phyloP scores from a whole-genome alignment of 1,140 invertebrate genomes.

The Diprion similis region DNA sequence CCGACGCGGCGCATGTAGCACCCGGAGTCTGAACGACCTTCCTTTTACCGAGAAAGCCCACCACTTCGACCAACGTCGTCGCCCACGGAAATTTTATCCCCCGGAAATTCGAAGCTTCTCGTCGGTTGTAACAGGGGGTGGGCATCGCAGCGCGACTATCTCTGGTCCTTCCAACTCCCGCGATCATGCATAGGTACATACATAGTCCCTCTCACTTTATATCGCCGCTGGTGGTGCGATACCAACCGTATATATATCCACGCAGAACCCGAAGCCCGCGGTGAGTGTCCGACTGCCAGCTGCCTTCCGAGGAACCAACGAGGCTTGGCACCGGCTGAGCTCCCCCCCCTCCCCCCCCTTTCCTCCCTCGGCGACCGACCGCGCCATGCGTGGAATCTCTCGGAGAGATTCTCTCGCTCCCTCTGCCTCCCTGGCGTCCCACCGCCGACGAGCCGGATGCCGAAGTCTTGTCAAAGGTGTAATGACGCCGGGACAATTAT shows the following conservation, averaged over 20 bases:
- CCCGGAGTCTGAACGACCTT: no score
- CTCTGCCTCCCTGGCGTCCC: conserved; percentile 17
- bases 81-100: no score
- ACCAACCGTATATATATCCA: background rate
- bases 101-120: no score
- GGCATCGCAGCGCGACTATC: background rate
- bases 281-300: conserved; percentile 54
- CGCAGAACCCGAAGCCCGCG: conserved; percentile 22
- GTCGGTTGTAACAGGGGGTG: background rate
- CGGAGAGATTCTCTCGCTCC: conserved; percentile 36
- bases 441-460: conserved; percentile 39
- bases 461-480: conserved; percentile 50
- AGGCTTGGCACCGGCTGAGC: conserved; percentile 43
- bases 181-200: no score
- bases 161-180: conserved; percentile 14
- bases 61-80: no score
- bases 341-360: conserved; percentile 45
- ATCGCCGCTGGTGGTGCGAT: conserved; percentile 21
- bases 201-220: conserved; percentile 22
- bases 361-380: background rate
- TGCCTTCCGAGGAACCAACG: conserved; percentile 55
- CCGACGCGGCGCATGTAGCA: no score
- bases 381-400: conserved; percentile 54
- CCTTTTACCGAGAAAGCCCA: no score
- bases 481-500: conserved; percentile 41